These are phyloP conservation scores for Cinclus cinclus DNA, from an alignment of 2,113 vertebrate species.

Conservation along the genomic window DNA sequence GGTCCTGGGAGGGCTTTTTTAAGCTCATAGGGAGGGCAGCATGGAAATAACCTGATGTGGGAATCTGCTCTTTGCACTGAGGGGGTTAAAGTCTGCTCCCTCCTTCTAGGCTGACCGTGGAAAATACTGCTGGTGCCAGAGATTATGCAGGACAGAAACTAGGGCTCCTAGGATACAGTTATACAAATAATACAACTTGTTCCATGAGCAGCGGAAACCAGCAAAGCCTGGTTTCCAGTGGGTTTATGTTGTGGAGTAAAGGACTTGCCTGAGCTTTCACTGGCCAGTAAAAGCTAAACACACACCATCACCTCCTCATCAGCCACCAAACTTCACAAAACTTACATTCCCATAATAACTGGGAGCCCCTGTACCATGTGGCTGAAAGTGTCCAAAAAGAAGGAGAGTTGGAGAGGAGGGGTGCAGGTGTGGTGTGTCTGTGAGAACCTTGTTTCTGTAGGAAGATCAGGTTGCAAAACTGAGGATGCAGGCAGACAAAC, in stretches of 20 bases:
- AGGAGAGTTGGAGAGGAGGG: neutral
- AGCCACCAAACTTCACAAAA: neutral
- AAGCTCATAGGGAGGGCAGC: neutral
- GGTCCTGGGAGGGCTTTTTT: neutral
- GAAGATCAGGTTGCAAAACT: neutral
- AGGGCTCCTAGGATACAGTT: conserved; percentile 52
- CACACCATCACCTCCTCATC: neutral
- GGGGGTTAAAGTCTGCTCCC: conserved; percentile 12
- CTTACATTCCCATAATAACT: neutral
- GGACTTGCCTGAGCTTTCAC: neutral
- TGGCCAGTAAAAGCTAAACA: neutral
- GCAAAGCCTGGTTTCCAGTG: neutral
- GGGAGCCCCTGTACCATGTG: neutral
- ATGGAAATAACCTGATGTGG: neutral
- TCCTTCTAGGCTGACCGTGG: conserved; percentile 32
- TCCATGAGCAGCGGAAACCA: neutral
- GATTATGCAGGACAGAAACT: conserved; percentile 2
- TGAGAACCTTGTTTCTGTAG: neutral
- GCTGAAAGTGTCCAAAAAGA: neutral
- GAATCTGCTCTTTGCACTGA: neutral
- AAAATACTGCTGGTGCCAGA: conserved; percentile 24
- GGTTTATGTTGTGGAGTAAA: neutral
- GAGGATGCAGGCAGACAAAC: neutral
- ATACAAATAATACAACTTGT: conserved; percentile 49
- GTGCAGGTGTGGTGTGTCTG: neutral